phyloP scores from a whole-genome alignment of 2,113 vertebrate genomes.

The Scytalopus superciliaris region DNA sequence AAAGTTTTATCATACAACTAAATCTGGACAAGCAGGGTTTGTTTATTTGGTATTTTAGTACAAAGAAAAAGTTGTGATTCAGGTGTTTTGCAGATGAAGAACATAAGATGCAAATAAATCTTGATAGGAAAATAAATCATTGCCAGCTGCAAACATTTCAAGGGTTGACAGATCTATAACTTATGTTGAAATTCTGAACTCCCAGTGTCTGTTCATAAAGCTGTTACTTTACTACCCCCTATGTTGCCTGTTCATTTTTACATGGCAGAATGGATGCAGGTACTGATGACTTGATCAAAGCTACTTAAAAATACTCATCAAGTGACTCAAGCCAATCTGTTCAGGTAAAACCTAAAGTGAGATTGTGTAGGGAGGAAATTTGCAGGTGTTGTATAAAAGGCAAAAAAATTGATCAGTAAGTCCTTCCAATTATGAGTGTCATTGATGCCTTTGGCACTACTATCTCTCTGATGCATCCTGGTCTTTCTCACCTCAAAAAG shows the following conservation, averaged over 20 bases:
- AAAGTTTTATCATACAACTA: neutral
- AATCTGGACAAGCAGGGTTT: neutral
- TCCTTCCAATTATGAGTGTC: neutral
- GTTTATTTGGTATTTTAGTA: neutral
- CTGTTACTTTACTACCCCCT: neutral
- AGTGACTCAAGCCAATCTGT: neutral
- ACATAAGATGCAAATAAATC: neutral
- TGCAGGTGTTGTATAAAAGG: neutral
- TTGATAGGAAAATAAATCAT: neutral
- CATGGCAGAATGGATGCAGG: neutral
- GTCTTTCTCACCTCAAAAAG: neutral
- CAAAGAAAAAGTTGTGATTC: neutral
- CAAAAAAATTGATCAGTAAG: neutral
- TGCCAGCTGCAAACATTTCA: neutral
- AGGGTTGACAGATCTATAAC: neutral
- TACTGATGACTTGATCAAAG: neutral
- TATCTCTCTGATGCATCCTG: neutral
- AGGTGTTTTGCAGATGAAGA: neutral
- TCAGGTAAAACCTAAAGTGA: neutral
- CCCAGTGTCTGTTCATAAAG: neutral
- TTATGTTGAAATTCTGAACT: neutral
- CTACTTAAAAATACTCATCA: neutral
- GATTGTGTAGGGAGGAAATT: neutral
- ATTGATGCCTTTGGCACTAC: neutral
- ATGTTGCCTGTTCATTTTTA: neutral